Percentiles rank a stretch among this genome's conserved stretches.
phyloP scores from a whole-genome alignment of 2,888 invertebrate species.

The Electrophaes corylata region DNA sequence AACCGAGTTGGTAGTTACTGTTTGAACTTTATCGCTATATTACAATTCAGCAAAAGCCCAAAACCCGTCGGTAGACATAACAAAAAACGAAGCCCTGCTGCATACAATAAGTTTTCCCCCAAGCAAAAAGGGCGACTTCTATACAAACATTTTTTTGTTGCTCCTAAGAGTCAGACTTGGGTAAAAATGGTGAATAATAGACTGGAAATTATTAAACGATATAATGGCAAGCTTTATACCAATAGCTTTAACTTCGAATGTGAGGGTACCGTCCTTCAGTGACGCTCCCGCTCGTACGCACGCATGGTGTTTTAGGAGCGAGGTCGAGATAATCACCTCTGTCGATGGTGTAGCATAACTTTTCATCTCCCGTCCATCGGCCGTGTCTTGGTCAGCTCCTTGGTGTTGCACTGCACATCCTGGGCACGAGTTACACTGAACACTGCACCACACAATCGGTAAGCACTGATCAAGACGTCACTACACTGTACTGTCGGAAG shows the following conservation, averaged over 20 bases:
- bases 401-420: slow-evolving; percentile 69
- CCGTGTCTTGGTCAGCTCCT: slow-evolving; percentile 74
- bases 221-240: slow-evolving; percentile 51
- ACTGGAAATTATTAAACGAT: slow-evolving; percentile 27
- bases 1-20: not conserved
- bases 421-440: slow-evolving; percentile 62
- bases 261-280: slow-evolving; percentile 41
- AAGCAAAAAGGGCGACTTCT: slow-evolving; percentile 63
- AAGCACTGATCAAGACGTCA: slow-evolving; percentile 48
- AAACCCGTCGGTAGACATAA: slow-evolving; percentile 40
- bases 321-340: slow-evolving; percentile 82
- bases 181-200: not conserved
- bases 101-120: slow-evolving; percentile 56
- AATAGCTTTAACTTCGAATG: slow-evolving; percentile 36
- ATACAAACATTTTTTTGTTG: slow-evolving; percentile 62
- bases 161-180: slow-evolving; percentile 29
- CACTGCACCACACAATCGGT: slow-evolving; percentile 58
- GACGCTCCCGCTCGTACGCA: slow-evolving; percentile 62
- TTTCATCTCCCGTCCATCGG: slow-evolving; percentile 71
- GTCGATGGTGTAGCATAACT: slow-evolving; percentile 81
- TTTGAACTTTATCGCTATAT: not conserved
- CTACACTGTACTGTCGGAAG: slow-evolving; percentile 46
- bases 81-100: slow-evolving; percentile 54
- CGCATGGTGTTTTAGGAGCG: slow-evolving; percentile 71
- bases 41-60: slow-evolving; percentile 29